Evolutionary conservation across 1,140 invertebrate genomes (phyloP).

Genomic region (Meloidogyne exigua): DNA sequence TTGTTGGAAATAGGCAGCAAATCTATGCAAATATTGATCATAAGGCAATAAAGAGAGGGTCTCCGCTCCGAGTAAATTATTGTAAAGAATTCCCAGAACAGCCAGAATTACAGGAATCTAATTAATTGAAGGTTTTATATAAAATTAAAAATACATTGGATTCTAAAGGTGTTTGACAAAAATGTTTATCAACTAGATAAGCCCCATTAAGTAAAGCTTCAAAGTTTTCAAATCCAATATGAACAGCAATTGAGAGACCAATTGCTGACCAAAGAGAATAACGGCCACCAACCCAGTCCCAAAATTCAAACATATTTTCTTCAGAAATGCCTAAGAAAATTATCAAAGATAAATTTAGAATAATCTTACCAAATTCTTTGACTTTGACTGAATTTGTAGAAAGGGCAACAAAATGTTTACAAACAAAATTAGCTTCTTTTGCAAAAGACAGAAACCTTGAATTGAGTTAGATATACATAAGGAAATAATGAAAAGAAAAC

Average conservation of each 20-base stretch:
- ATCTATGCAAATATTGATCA: slow-evolving; percentile 95
- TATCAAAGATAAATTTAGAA: slow-evolving; percentile 70
- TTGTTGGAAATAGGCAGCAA: slow-evolving; percentile 99
- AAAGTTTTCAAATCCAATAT: slow-evolving; percentile 90
- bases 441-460: slow-evolving; percentile 70
- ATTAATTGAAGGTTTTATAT: slow-evolving; percentile 48
- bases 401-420: slow-evolving; percentile 95
- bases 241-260: slow-evolving; percentile 88
- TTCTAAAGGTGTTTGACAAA: slow-evolving; percentile 80
- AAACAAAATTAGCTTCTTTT: slow-evolving; percentile 79
- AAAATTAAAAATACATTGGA: slow-evolving; percentile 76
- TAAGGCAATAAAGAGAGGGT: slow-evolving; percentile 94
- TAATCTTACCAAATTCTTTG: slow-evolving; percentile 41
- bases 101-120: slow-evolving; percentile 91
- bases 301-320: slow-evolving; percentile 98
- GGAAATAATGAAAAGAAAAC: slow-evolving; percentile 69
- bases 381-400: slow-evolving; percentile 80
- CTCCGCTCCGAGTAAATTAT: slow-evolving; percentile 89
- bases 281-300: slow-evolving; percentile 99
- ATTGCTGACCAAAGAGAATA: slow-evolving; percentile 95
- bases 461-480: neutral
- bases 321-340: slow-evolving; percentile 79
- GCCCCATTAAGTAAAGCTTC: slow-evolving; percentile 84
- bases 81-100: slow-evolving; percentile 90
- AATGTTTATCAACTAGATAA: slow-evolving; percentile 91